phyloP scores from a whole-genome alignment of 2,888 invertebrate species.

The Criorhina ranunculi region DNA sequence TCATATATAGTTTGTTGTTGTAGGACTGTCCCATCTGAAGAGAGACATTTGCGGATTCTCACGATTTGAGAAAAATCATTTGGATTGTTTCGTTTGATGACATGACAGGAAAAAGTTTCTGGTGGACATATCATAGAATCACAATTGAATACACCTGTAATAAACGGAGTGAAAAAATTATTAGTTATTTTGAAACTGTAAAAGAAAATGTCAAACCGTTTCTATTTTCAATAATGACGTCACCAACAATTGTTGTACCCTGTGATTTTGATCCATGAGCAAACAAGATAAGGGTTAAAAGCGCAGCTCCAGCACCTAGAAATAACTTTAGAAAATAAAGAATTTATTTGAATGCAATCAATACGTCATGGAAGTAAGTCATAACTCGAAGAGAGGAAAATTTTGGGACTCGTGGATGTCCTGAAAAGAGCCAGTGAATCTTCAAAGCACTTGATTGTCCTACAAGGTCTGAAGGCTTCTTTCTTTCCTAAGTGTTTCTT shows the following conservation, averaged over 20 bases:
- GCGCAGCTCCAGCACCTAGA: not conserved
- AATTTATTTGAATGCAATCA: not conserved
- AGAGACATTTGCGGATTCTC: constrained; percentile 35
- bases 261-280: not conserved
- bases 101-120: constrained; percentile 14
- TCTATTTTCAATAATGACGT: not conserved
- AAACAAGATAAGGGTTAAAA: not conserved
- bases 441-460: too few relatives aligned
- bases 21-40: not conserved
- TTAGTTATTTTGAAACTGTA: not conserved
- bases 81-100: constrained; percentile 49
- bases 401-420: too few relatives aligned
- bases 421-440: too few relatives aligned
- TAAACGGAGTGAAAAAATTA: not conserved
- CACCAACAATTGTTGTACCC: constrained; percentile 25
- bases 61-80: constrained; percentile 29
- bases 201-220: constrained; percentile 4
- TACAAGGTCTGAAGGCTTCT: too few relatives aligned
- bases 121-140: constrained; percentile 53
- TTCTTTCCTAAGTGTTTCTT: too few relatives aligned
- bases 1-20: constrained; percentile 20
- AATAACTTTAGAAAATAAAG: not conserved
- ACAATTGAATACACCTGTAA: constrained; percentile 47
- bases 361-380: too few relatives aligned
- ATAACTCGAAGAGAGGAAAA: too few relatives aligned